phyloP scores from a whole-genome alignment of 2,888 invertebrate genomes.

The Pediacus dermestoides region DNA sequence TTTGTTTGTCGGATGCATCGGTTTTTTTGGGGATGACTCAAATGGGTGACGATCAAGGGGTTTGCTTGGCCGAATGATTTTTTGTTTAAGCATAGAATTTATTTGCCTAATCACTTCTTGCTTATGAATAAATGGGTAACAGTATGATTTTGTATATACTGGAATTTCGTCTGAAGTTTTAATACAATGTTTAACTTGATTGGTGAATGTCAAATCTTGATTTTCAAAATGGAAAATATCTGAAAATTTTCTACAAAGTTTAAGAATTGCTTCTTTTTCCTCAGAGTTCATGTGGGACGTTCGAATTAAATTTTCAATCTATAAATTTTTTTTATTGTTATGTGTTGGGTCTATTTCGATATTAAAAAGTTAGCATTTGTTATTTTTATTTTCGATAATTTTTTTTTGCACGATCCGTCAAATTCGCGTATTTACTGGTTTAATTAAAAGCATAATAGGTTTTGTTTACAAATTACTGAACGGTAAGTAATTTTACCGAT shows the following conservation, averaged over 20 bases:
- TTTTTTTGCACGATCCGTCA: too few species aligned
- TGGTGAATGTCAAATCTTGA: slow-evolving; percentile 25
- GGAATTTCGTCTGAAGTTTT: slow-evolving; percentile 28
- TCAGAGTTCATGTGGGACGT: slow-evolving; percentile 27
- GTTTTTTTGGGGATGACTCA: slow-evolving; percentile 32
- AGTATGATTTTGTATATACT: slow-evolving; percentile 30
- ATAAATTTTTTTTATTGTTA: too few species aligned
- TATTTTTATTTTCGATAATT: too few species aligned
- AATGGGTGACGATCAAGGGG: slow-evolving; percentile 19
- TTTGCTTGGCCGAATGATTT: slow-evolving; percentile 28
- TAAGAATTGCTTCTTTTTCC: slow-evolving; percentile 22
- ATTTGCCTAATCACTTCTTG: slow-evolving; percentile 33
- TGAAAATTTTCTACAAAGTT: slow-evolving; percentile 23
- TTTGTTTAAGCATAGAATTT: slow-evolving; percentile 21
- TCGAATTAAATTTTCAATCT: slow-evolving; percentile 10
- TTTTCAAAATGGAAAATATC: slow-evolving; percentile 28
- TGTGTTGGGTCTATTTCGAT: too few species aligned
- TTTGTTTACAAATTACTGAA: too few species aligned
- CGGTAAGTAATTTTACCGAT: too few species aligned
- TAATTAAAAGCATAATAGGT: too few species aligned
- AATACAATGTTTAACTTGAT: slow-evolving; percentile 30
- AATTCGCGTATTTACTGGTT: too few species aligned
- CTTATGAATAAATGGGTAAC: slow-evolving; percentile 34
- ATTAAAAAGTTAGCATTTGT: too few species aligned
- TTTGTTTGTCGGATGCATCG: slow-evolving; percentile 23